These are phyloP conservation scores for Sus scrofa DNA, from an alignment of 2,113 vertebrate species.

Conservation along the genomic window DNA sequence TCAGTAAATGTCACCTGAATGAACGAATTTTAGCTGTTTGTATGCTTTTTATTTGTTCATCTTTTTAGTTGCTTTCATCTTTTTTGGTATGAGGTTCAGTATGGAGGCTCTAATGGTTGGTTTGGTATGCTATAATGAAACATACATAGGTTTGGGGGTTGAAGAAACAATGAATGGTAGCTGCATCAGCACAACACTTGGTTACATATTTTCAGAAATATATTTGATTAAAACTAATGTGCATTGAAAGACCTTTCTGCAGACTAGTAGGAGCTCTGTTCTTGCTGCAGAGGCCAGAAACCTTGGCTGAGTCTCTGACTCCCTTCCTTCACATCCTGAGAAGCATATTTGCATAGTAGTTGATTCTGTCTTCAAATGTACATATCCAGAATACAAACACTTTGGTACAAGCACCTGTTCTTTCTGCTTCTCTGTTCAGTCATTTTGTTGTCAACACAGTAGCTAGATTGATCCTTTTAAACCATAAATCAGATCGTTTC, in stretches of 20 bases:
- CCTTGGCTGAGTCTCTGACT: background rate
- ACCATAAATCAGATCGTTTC: background rate
- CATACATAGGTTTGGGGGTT: background rate
- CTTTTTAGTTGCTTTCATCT: background rate
- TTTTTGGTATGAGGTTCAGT: background rate
- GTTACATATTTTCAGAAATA: background rate
- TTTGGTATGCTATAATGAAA: background rate
- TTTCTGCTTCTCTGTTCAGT: background rate
- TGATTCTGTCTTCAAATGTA: background rate
- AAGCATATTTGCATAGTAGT: background rate
- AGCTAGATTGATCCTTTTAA: background rate
- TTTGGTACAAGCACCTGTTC: background rate
- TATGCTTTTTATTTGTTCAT: background rate
- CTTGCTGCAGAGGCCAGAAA: background rate
- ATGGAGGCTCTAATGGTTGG: background rate
- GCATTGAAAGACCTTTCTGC: background rate
- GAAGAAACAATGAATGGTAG: background rate
- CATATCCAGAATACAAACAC: background rate
- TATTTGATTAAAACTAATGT: background rate
- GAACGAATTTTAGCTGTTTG: background rate
- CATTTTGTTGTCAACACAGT: background rate
- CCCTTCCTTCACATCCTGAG: background rate
- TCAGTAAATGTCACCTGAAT: background rate
- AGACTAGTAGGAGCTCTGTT: background rate
- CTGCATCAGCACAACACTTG: background rate